Percentiles rank a stretch among this genome's conserved stretches.
phyloP scores from a whole-genome alignment of 2,888 invertebrate species.

The Caenorhabditis zanzibari region DNA sequence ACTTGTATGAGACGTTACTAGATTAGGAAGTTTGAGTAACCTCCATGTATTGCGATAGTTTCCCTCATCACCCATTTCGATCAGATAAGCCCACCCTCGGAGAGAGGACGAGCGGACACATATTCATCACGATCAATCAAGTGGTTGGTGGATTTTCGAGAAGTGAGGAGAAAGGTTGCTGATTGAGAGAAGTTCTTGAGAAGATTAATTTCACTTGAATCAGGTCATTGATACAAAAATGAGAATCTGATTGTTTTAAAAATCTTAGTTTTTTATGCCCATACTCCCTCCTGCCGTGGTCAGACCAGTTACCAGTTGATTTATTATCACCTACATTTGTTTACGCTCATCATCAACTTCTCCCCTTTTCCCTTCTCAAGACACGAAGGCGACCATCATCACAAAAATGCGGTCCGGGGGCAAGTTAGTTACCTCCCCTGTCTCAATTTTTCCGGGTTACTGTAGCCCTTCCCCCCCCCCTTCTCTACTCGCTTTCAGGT shows the following conservation, averaged over 20 bases:
- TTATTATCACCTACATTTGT: conserved; percentile 63
- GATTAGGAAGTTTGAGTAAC: background rate
- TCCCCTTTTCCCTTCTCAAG: background rate
- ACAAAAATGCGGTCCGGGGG: conserved; percentile 48
- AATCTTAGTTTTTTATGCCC: background rate
- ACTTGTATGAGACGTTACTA: conserved; percentile 28
- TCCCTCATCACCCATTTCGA: conserved; percentile 38
- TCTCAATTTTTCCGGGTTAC: conserved; percentile 32
- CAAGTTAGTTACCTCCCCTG: conserved; percentile 26
- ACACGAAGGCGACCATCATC: background rate
- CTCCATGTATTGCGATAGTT: background rate
- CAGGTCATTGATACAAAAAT: conserved; percentile 2
- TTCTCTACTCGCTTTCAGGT: background rate
- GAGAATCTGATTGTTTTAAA: background rate
- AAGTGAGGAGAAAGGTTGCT: background rate
- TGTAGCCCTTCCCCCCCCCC: conserved; percentile 9
- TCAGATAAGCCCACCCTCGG: conserved; percentile 31
- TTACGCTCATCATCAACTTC: conserved; percentile 45
- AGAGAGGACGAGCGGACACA: background rate
- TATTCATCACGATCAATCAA: conserved; percentile 38
- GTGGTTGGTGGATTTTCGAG: conserved; percentile 18
- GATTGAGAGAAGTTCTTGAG: conserved; percentile 10
- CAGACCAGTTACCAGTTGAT: conserved; percentile 61
- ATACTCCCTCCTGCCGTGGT: conserved; percentile 17
- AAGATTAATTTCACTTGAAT: conserved; percentile 12